Base-by-base conservation (phyloP, 2,113 vertebrate species). In the Triplophysa tibetana region DNA sequence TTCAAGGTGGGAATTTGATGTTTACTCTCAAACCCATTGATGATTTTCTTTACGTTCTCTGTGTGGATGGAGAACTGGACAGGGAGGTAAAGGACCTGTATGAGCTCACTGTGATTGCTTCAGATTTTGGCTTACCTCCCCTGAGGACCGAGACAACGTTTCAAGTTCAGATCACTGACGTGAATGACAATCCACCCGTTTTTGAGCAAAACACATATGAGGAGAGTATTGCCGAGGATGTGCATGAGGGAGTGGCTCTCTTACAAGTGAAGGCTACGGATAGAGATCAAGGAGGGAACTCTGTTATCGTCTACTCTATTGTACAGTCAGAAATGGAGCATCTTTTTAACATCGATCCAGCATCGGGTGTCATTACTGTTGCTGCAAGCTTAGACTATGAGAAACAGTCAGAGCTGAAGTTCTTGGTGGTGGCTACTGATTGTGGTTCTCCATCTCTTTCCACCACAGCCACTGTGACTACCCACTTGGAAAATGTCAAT, bases 401-500 rank as follows among this genome's bases (percentile, higher is more conserved):
- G 89, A 81, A 70, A 12, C 92, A 93, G 82, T 75, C 69, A 54
- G 83, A 85, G 43, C 38, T 96, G 75, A 91, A 91, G 82, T 89
- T 97, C 80, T 86, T 90, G 79, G 94, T 96, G 87, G 90, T 93
- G 85, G 96, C 94, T 12, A 89, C 79, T 5, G 96, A 97, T 69
- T 81, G 91, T 13, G 96, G 96, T 0, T 87, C 86, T 19, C 94
- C 93, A 0, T 83, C 92, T 0, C 88, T 95, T 24, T 91, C 94
- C 1, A 89, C 95, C 80, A 92, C 92, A 9, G 93, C 94, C 19
- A 90, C 89, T 12, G 92, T 97, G 76, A 94, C 88, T 13, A 82
- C 96, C 77, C 66, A 83, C 2, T 87, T 98, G 58, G 92, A 92
- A 52, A 95, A 98, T 2, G 89, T 95, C 87, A 98, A 98, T 24